Evolutionary conservation across 1,140 invertebrate genomes (phyloP).

Genomic region (Ips nitidus): DNA sequence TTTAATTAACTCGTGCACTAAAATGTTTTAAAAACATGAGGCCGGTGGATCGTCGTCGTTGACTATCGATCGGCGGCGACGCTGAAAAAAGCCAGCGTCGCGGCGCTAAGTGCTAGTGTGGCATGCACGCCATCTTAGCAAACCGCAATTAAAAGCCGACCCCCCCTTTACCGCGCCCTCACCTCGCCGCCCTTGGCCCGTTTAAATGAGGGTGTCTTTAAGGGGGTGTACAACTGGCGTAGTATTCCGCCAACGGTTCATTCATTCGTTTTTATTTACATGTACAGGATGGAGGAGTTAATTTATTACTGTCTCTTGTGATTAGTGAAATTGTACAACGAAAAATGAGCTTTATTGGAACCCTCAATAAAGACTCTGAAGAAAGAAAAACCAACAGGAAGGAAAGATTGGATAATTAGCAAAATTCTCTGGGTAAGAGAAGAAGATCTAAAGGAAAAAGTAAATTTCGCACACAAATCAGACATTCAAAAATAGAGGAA

Average conservation of each 20-base stretch:
- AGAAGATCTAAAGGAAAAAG: too few relatives aligned
- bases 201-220: conserved; percentile 25
- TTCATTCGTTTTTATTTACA: neutral
- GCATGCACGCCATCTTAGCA: conserved; percentile 54
- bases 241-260: conserved; percentile 23
- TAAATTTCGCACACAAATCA: too few relatives aligned
- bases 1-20: conserved; percentile 22
- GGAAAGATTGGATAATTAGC: too few relatives aligned
- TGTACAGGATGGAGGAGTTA: too few relatives aligned
- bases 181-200: conserved; percentile 19
- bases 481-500: too few relatives aligned
- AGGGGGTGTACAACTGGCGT: neutral
- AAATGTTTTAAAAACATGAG: conserved; percentile 29
- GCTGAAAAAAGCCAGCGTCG: conserved; percentile 50
- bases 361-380: too few relatives aligned
- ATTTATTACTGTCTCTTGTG: too few relatives aligned
- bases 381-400: too few relatives aligned
- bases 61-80: conserved; percentile 49
- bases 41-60: conserved; percentile 29
- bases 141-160: conserved; percentile 52
- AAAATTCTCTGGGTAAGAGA: too few relatives aligned
- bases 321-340: too few relatives aligned
- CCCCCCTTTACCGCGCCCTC: conserved; percentile 24
- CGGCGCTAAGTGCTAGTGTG: conserved; percentile 53
- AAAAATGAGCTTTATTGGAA: too few relatives aligned